Evolutionary conservation across 2,888 invertebrate species (phyloP).

Genomic region (Agrilus biguttatus): DNA sequence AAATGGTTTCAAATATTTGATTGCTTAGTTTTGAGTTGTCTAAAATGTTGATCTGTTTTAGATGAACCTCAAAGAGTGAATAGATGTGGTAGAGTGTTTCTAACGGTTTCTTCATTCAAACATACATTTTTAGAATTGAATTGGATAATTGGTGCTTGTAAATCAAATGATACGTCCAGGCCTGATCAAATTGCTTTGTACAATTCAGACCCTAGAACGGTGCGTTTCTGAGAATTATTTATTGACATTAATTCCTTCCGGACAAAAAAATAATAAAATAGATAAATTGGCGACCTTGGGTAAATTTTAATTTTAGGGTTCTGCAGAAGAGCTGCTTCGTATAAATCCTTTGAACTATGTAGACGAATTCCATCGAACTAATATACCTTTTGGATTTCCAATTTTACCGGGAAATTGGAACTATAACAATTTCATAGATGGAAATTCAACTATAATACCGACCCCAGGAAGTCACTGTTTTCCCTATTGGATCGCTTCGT

Average conservation of each 20-base stretch:
- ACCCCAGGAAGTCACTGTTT: slow-evolving; percentile 43
- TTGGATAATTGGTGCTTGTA: slow-evolving; percentile 33
- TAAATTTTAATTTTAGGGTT: no score
- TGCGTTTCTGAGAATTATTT: no score
- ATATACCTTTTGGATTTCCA: slow-evolving; percentile 39
- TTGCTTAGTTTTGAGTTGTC: no score
- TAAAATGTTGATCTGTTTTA: no score
- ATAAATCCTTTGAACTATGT: no score
- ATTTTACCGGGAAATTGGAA: slow-evolving; percentile 47
- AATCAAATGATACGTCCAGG: slow-evolving; percentile 15
- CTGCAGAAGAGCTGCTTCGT: no score
- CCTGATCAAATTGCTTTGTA: slow-evolving; percentile 26
- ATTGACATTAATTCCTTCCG: no score
- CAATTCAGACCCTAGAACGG: slow-evolving; percentile 16
- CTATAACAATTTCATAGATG: slow-evolving; percentile 17
- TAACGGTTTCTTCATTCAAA: slow-evolving; percentile 35
- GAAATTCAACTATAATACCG: slow-evolving; percentile 18
- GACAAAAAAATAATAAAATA: no score
- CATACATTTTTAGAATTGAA: slow-evolving; percentile 37
- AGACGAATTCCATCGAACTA: slow-evolving; percentile 20
- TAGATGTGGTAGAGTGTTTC: slow-evolving; percentile 33
- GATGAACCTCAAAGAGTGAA: slow-evolving; percentile 5
- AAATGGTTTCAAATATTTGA: no score
- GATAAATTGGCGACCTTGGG: no score
- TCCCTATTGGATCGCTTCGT: slow-evolving; percentile 58